Evolutionary conservation across 2,113 vertebrate genomes (phyloP).

Genomic region (Nyctibius bracteatus): DNA sequence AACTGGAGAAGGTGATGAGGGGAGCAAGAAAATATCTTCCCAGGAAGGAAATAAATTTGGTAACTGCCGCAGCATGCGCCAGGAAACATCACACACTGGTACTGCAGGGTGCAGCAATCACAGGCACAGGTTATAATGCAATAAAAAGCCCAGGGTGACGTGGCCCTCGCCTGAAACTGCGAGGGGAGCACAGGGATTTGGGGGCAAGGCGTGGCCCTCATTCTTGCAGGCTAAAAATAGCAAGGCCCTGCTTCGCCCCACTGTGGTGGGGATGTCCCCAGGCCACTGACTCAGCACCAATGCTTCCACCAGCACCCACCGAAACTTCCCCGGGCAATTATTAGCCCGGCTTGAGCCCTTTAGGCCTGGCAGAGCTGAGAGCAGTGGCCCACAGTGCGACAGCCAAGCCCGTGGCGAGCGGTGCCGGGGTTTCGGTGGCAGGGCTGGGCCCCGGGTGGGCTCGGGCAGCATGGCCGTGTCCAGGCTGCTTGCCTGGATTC

Average conservation of each 20-base stretch:
- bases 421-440: not conserved
- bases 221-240: not conserved
- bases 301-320: not conserved
- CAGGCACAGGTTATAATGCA: rapidly evolving
- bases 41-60: not conserved
- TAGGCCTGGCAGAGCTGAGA: not conserved
- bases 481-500: too few relatives aligned
- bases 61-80: not conserved
- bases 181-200: not conserved
- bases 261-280: not conserved
- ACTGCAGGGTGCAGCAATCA: not conserved
- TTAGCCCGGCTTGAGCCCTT: not conserved
- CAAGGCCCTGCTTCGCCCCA: not conserved
- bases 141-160: not conserved
- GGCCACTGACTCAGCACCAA: not conserved
- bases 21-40: not conserved
- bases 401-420: not conserved
- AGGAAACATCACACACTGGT: rapidly evolving
- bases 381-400: not conserved
- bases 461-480: not conserved
- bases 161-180: slow-evolving; percentile 13
- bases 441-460: too few relatives aligned
- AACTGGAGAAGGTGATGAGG: not conserved
- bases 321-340: not conserved
- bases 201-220: not conserved